Percentiles rank a stretch among this genome's conserved stretches.
These are phyloP conservation scores for mouse (Mus musculus) DNA, from an alignment of 2,113 vertebrate species.

Conservation along the genomic window DNA sequence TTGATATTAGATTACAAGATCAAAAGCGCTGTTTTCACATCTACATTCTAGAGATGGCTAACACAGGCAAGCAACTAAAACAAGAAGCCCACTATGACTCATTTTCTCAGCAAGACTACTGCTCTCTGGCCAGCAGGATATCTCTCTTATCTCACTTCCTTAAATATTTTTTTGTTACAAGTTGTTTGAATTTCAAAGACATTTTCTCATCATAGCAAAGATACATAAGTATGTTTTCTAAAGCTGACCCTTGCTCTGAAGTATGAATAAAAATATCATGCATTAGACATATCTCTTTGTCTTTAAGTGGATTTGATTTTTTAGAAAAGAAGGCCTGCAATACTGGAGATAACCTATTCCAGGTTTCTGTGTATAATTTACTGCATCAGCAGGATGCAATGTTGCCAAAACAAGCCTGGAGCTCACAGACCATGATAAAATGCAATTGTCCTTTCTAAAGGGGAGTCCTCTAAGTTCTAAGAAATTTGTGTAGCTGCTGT, in stretches of 20 bases:
- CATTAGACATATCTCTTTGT: neutral
- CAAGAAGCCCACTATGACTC: neutral
- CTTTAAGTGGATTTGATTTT: neutral
- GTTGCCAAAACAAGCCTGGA: neutral
- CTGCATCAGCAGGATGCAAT: neutral
- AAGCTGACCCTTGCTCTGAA: constrained; percentile 23
- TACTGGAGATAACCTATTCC: neutral
- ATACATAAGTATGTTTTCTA: constrained; percentile 34
- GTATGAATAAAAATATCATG: constrained; percentile 49
- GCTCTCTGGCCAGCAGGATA: neutral
- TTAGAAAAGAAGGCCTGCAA: constrained; percentile 34
- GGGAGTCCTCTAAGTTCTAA: neutral
- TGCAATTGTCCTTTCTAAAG: neutral
- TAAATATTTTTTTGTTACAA: neutral
- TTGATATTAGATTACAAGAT: neutral
- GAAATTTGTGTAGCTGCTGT: neutral
- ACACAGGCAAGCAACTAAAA: constrained; percentile 11
- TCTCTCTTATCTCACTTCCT: constrained; percentile 56
- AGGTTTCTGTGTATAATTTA: constrained; percentile 33
- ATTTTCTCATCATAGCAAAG: constrained; percentile 27
- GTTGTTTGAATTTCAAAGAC: constrained; percentile 64
- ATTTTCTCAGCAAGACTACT: constrained; percentile 58
- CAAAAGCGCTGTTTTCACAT: constrained; percentile 26
- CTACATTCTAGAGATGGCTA: neutral
- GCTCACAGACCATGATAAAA: neutral